Evolutionary conservation across 2,888 invertebrate genomes (phyloP), one percentile per base, ranked within the genome.

Genomic region (Meteorus colon): DNA sequence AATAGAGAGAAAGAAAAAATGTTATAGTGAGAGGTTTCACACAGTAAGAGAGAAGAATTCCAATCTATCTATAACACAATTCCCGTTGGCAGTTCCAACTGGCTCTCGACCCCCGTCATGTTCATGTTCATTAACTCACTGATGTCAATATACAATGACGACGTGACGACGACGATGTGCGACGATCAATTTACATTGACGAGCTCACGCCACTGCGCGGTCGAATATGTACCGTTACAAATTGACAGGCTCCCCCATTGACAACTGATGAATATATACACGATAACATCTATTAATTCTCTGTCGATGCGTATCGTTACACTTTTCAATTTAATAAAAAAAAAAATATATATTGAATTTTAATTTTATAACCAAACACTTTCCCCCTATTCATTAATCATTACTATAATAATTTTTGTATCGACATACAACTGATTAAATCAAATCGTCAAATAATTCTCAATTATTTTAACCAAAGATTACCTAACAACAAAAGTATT

Each of bases 151-250:
- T 55, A 55, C 55, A 55, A 19, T 55, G 55, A 55, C 55, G 55
- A 55, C 19, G 55, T 55, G 55, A 48, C 48, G 48, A 48, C 48
- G 34, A 65, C 65, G 34, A 65, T 5, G n/a, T 24, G 34, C 34
- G 37, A 65, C 65, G 37, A 65, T 65, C 65, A 65, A 65, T 65
- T 65, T 65, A 65, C 65, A 65, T 65, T 6, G 65, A 34, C n/a
- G 19, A 55, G 19, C 19, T 55, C 55, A 19, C 41, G 41, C 19
- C 19, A 19, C 19, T 19, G 55, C 19, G 37, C 37, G 65, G n/a
- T 65, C 12, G 6, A 37, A 19, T 65, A 14, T 65, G 37, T 34
- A 65, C 65, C 37, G 65, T 65, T 65, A 65, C 65, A 65, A 65
- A 65, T 65, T 65, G 65, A 65, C 65, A 37, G 65, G 27, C 65